phyloP scores from a whole-genome alignment of 2,888 invertebrate genomes.

The Nephrotoma appendiculata region DNA sequence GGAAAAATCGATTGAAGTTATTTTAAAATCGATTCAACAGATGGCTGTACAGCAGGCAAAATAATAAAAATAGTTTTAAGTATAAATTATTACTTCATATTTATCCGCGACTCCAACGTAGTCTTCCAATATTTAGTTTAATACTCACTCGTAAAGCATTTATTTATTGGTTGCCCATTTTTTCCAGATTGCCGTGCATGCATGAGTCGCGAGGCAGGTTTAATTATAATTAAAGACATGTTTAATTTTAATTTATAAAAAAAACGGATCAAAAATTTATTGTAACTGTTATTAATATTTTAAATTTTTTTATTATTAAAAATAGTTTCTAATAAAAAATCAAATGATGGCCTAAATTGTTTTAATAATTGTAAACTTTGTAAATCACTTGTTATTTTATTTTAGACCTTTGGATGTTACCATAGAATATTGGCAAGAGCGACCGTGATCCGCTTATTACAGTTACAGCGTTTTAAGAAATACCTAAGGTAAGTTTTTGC shows the following conservation, averaged over 20 bases:
- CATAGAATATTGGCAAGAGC: no score
- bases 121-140: no score
- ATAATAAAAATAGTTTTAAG: neutral
- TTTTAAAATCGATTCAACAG: neutral
- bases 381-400: neutral
- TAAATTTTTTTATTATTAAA: neutral
- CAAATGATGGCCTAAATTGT: neutral
- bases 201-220: no score
- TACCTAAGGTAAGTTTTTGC: no score
- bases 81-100: no score
- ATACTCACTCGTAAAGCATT: no score
- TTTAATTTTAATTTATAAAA: neutral
- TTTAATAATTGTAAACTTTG: neutral
- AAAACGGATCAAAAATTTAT: neutral
- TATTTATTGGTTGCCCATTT: no score
- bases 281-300: neutral
- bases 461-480: no score
- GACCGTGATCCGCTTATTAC: no score
- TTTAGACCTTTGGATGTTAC: neutral
- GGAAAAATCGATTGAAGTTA: neutral
- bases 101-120: no score
- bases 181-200: neutral
- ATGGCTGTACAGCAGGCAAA: neutral
- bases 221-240: neutral
- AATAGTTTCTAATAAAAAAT: neutral